These are phyloP conservation scores for Chrysopilus asiliformis DNA, from an alignment of 2,888 invertebrate species.

Conservation along the genomic window DNA sequence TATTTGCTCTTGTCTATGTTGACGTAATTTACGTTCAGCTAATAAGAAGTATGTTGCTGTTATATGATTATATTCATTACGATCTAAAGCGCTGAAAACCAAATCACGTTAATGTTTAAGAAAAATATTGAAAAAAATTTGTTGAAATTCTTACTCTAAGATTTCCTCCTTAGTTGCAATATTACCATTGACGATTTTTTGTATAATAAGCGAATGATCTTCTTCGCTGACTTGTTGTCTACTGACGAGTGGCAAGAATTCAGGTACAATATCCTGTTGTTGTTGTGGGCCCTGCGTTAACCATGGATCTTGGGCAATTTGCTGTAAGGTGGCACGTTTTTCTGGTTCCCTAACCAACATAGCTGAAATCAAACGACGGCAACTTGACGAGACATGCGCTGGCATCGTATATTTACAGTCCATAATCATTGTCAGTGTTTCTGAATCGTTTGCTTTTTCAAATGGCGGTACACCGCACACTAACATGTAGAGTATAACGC, in stretches of 20 bases:
- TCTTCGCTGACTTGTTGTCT: conserved; percentile 83
- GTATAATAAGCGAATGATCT: conserved; percentile 81
- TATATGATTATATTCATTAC: conserved; percentile 94
- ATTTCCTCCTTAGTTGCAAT: conserved; percentile 93
- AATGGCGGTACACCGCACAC: conserved; percentile 96
- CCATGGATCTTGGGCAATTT: conserved; percentile 84
- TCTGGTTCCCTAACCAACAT: conserved; percentile 93
- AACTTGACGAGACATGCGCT: conserved; percentile 69
- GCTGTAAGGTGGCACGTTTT: conserved; percentile 72
- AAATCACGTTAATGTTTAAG: conserved; percentile 17
- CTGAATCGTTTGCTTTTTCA: conserved; percentile 98
- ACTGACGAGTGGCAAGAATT: conserved; percentile 70
- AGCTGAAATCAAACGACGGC: conserved; percentile 77
- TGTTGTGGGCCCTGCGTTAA: conserved; percentile 41
- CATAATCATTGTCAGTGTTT: conserved; percentile 98
- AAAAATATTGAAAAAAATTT: neutral
- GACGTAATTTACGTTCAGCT: conserved; percentile 81
- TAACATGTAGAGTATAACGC: conserved; percentile 96
- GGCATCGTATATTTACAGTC: conserved; percentile 97
- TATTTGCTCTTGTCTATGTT: conserved; percentile 53
- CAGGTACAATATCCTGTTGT: conserved; percentile 47
- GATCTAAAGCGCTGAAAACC: conserved; percentile 82
- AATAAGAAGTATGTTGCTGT: conserved; percentile 96
- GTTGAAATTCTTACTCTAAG: conserved; percentile 50
- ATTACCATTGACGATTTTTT: conserved; percentile 91